A percentile compares a stretch with the other conserved stretches of the same genome.
phyloP scores from a whole-genome alignment of 2,888 invertebrate genomes.

The Drosophila atroscutellata region DNA sequence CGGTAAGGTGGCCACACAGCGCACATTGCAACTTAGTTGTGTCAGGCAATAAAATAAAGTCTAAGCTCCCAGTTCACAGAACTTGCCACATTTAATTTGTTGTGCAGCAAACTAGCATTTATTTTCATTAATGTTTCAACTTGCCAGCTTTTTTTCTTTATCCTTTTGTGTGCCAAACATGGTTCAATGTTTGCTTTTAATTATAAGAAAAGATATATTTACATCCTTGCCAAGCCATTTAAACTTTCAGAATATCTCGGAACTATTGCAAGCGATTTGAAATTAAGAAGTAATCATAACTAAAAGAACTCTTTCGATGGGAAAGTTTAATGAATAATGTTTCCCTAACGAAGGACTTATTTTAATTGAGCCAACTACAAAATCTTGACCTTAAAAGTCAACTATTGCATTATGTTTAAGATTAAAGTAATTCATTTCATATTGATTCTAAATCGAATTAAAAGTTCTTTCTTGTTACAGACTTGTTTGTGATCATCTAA shows the following conservation, averaged over 20 bases:
- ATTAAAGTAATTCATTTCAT: not conserved
- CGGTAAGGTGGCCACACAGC: slow-evolving; percentile 16
- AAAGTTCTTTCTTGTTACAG: not conserved
- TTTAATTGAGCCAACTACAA: not conserved
- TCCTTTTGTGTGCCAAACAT: slow-evolving; percentile 31
- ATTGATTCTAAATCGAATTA: not conserved
- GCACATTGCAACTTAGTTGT: slow-evolving; percentile 66
- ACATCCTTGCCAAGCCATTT: slow-evolving; percentile 17
- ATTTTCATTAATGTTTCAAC: slow-evolving; percentile 78
- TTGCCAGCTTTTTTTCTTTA: slow-evolving; percentile 29
- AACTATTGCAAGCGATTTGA: not conserved
- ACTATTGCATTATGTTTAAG: not conserved
- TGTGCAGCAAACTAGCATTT: slow-evolving; percentile 84
- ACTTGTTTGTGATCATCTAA: not conserved
- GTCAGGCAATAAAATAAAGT: slow-evolving; percentile 77
- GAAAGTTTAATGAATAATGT: not conserved
- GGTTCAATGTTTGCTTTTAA: slow-evolving; percentile 62
- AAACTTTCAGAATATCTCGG: slow-evolving; percentile 10
- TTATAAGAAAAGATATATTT: slow-evolving; percentile 42
- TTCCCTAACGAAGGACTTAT: not conserved
- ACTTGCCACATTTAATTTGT: slow-evolving; percentile 82
- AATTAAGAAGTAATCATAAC: not conserved
- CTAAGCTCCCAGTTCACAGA: slow-evolving; percentile 61
- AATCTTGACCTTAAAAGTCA: not conserved
- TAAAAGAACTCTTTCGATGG: not conserved